Evolutionary conservation across 2,797 vertebrate species (phyloP).

Genomic region (Pogonophryne albipinna): DNA sequence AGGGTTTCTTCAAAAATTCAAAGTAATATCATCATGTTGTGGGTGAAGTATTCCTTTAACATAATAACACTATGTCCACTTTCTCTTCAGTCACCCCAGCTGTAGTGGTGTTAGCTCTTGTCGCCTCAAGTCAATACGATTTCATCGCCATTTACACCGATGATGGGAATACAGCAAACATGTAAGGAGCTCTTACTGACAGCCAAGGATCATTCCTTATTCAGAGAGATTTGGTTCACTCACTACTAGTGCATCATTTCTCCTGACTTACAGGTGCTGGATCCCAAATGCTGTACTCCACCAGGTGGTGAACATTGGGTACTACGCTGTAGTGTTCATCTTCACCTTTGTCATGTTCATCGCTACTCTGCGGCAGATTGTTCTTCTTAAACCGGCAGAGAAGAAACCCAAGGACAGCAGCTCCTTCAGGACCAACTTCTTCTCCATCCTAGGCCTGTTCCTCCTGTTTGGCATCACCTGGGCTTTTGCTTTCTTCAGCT

Average conservation of each 20-base stretch:
- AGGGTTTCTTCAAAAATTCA: no score
- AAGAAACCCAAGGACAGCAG: rapidly evolving
- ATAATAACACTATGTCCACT: background rate
- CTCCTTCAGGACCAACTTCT: conserved; percentile 23
- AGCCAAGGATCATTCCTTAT: background rate
- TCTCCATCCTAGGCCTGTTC: conserved; percentile 61
- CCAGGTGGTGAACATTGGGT: conserved; percentile 67
- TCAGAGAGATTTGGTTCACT: background rate
- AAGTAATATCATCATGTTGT: no score
- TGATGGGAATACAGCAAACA: conserved; percentile 39
- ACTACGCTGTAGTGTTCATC: conserved; percentile 68
- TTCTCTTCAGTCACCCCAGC: conserved; percentile 55
- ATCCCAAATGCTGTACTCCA: conserved; percentile 52
- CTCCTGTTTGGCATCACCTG: conserved; percentile 73
- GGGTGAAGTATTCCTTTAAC: no score
- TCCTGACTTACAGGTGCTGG: conserved; percentile 72
- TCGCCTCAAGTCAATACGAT: conserved; percentile 48
- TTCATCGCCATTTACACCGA: conserved; percentile 6
- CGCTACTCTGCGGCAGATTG: conserved; percentile 4
- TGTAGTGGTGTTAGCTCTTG: conserved; percentile 47
- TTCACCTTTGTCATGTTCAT: conserved; percentile 62
- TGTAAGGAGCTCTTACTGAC: conserved; percentile 51
- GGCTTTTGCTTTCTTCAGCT: conserved; percentile 76
- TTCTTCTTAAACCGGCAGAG: rapidly evolving
- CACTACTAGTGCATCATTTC: background rate